Conservation (phyloP, 92 coral and sea anemone genomes). For the Palythoa grandiflora region DNA sequence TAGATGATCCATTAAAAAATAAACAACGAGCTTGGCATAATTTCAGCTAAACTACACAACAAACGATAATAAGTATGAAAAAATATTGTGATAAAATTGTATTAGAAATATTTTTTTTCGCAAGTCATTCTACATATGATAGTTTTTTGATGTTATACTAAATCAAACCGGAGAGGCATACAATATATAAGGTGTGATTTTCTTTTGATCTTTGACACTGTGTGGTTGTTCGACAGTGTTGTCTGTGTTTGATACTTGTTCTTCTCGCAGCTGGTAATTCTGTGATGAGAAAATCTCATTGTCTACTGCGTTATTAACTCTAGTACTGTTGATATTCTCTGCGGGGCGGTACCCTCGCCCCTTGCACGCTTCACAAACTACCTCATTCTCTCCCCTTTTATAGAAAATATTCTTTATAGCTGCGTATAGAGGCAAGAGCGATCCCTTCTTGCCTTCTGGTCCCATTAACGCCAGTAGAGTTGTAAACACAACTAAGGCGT, state of each 20-base stretch:
- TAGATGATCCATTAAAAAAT: too few relatives aligned
- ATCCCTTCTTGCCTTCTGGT: conserved; percentile 94
- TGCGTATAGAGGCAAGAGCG: conserved; percentile 68
- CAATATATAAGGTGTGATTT: not conserved
- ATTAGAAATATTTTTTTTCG: too few relatives aligned
- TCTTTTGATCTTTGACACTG: not conserved
- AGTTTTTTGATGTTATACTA: too few relatives aligned
- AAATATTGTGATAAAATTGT: too few relatives aligned
- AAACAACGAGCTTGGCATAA: too few relatives aligned
- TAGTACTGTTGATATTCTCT: not conserved
- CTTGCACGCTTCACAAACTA: conserved; percentile 70
- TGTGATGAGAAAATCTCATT: not conserved
- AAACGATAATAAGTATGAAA: too few relatives aligned
- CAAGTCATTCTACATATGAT: too few relatives aligned
- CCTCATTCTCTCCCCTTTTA: conserved; percentile 59
- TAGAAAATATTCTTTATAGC: conserved; percentile 60
- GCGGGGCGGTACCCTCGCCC: conserved; percentile 79
- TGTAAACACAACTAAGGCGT: conserved; percentile 86
- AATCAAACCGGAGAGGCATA: conserved; percentile 31
- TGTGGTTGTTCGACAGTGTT: not conserved
- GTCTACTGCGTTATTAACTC: not conserved
- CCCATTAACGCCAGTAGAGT: conserved; percentile 88
- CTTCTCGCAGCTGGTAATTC: not conserved
- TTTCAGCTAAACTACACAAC: too few relatives aligned
- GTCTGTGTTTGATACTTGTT: not conserved